Conservation (phyloP, 2,113 vertebrate genomes). For the Rhizomys pruinosus region DNA sequence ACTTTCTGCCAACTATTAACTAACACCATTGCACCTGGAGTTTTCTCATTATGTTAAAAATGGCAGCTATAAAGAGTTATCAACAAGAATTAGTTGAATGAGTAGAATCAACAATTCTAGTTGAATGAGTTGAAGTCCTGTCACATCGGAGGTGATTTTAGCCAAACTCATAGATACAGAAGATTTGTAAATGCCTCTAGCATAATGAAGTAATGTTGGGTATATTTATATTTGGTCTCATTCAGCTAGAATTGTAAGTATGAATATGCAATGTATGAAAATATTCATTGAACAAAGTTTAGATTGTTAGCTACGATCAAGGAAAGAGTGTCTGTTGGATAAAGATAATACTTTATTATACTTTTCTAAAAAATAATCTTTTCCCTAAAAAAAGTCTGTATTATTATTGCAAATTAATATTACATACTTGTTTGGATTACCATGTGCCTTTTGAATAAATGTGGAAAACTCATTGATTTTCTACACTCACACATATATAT, state of each 20-base stretch:
- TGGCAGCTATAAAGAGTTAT: not conserved
- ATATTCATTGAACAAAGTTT: too few relatives aligned
- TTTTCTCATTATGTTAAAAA: not conserved
- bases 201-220: not conserved
- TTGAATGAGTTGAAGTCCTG: not conserved
- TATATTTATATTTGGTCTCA: not conserved
- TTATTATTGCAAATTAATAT: not conserved
- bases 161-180: not conserved
- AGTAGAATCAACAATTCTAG: too few relatives aligned
- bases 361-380: not conserved
- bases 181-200: not conserved
- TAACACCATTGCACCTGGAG: fast-evolving
- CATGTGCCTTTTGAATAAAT: not conserved
- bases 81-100: not conserved
- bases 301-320: fast-evolving
- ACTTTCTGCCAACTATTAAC: not conserved
- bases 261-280: not conserved
- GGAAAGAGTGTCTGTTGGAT: not conserved
- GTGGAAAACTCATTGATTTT: not conserved
- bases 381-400: not conserved
- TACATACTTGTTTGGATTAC: not conserved
- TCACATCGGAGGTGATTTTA: not conserved
- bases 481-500: too few relatives aligned
- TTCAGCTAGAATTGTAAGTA: not conserved
- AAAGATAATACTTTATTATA: not conserved